Conservation (phyloP, 2,113 vertebrate species). For the Syngnathus scovelli region DNA sequence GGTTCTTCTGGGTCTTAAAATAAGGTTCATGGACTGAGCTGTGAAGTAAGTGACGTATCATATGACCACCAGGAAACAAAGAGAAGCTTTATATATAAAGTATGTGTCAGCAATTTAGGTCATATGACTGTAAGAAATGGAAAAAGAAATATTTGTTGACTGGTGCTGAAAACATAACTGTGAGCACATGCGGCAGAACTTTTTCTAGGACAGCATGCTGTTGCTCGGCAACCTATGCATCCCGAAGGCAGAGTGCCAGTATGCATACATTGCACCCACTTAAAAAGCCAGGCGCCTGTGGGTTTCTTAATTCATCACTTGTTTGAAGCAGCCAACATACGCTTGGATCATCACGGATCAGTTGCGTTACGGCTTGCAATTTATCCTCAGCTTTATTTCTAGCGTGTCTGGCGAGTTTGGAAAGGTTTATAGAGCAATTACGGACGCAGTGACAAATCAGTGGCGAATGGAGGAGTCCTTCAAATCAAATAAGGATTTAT, state of each 20-base stretch:
- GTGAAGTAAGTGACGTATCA: neutral
- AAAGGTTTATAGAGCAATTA: slow-evolving; percentile 12
- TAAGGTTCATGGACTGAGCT: too few relatives aligned
- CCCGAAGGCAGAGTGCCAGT: slow-evolving; percentile 46
- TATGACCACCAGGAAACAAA: slow-evolving; percentile 11
- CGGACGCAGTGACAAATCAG: slow-evolving; percentile 25
- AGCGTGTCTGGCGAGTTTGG: slow-evolving; percentile 6
- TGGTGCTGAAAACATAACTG: slow-evolving; percentile 25
- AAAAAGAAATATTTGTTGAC: slow-evolving; percentile 6
- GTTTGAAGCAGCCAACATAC: neutral
- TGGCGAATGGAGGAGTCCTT: slow-evolving; percentile 21
- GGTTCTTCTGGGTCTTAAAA: neutral
- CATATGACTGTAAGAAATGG: slow-evolving; percentile 27
- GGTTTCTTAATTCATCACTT: slow-evolving; percentile 19
- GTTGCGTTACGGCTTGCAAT: too few relatives aligned
- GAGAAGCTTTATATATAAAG: slow-evolving; percentile 3
- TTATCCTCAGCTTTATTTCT: slow-evolving; percentile 10
- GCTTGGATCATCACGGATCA: neutral
- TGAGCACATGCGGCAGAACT: slow-evolving; percentile 44
- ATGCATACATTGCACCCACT: slow-evolving; percentile 36
- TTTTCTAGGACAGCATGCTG: slow-evolving; percentile 66
- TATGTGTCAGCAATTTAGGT: slow-evolving; percentile 16
- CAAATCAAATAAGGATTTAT: neutral
- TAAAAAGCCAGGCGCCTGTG: slow-evolving; percentile 24
- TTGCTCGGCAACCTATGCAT: slow-evolving; percentile 71